phyloP scores from a whole-genome alignment of 2,113 vertebrate species.

The Vireo altiloquus region DNA sequence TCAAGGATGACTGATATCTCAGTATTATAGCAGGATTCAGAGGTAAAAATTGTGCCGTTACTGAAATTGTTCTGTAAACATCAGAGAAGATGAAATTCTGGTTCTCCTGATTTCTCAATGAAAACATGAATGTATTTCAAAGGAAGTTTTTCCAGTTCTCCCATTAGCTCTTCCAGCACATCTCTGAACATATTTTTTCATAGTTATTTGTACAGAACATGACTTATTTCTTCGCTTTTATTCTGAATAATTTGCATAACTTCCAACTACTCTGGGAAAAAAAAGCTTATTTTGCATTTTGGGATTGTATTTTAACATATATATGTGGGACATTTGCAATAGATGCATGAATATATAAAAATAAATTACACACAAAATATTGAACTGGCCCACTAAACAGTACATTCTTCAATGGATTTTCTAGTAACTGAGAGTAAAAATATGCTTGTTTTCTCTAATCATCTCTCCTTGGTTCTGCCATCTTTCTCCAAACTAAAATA shows the following conservation, averaged over 20 bases:
- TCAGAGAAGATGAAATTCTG: neutral
- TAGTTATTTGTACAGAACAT: neutral
- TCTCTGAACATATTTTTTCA: neutral
- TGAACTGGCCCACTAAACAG: neutral
- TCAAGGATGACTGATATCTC: neutral
- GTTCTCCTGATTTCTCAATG: neutral
- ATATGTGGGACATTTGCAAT: neutral
- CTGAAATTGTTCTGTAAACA: neutral
- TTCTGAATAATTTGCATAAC: constrained; percentile 13
- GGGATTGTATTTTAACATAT: neutral
- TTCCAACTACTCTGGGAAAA: neutral
- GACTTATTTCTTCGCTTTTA: constrained; percentile 10
- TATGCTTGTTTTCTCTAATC: neutral
- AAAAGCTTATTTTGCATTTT: constrained; percentile 15
- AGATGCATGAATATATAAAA: neutral
- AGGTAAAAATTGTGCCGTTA: neutral
- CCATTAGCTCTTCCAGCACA: neutral
- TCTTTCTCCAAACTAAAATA: neutral
- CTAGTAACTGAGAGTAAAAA: constrained; percentile 26
- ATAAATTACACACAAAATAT: neutral
- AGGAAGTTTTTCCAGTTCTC: neutral
- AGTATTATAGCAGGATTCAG: neutral
- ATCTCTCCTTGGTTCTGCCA: neutral
- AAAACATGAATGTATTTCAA: neutral
- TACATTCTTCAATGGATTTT: constrained; percentile 22